These are phyloP conservation scores for Cebidichthys violaceus DNA, from an alignment of 2,113 vertebrate genomes.

Conservation along the genomic window DNA sequence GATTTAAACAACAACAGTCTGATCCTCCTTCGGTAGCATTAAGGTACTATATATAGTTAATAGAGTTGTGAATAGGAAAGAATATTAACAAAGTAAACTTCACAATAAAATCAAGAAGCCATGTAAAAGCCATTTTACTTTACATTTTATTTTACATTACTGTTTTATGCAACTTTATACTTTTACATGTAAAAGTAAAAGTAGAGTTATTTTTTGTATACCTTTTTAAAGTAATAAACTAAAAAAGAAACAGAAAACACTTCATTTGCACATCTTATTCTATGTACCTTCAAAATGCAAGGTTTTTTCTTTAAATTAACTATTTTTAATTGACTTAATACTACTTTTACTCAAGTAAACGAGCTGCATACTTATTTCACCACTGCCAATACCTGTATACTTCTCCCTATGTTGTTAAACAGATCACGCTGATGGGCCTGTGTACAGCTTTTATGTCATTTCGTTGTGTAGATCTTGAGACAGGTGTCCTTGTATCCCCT, in stretches of 20 bases:
- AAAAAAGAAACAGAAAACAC: background rate
- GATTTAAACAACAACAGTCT: background rate
- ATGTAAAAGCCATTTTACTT: background rate
- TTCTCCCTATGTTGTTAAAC: background rate
- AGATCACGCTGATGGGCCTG: background rate
- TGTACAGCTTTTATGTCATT: background rate
- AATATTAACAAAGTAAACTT: background rate
- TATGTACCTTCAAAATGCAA: background rate
- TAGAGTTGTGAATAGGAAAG: background rate
- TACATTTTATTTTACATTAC: no score
- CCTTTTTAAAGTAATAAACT: background rate
- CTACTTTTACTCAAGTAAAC: background rate
- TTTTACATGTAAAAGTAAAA: background rate
- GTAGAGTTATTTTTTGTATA: background rate
- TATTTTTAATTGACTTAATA: background rate
- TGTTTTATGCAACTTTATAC: background rate
- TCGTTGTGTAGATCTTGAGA: background rate
- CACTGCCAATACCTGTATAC: background rate
- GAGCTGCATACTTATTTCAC: background rate
- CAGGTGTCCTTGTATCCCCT: conserved; percentile 21
- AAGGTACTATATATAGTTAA: background rate
- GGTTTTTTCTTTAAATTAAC: no score
- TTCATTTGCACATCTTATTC: background rate
- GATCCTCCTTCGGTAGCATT: background rate
- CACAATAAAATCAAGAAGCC: background rate